These are phyloP conservation scores for Himalopsyche tibetana DNA, from an alignment of 2,888 invertebrate genomes.

Conservation along the genomic window DNA sequence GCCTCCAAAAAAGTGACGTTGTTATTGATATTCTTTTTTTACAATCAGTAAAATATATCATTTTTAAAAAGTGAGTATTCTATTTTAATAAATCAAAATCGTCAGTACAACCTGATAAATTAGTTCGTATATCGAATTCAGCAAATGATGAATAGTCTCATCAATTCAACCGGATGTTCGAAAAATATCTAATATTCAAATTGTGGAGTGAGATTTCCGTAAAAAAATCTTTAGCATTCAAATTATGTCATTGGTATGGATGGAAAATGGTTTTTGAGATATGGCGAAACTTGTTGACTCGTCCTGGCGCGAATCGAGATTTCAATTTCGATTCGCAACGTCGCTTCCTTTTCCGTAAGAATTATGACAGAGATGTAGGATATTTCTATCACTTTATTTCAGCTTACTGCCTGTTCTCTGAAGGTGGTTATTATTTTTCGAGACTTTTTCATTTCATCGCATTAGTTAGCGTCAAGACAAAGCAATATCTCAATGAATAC, in stretches of 20 bases:
- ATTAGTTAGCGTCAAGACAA: slow-evolving; percentile 52
- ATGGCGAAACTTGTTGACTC: slow-evolving; percentile 61
- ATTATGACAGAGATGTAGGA: slow-evolving; percentile 51
- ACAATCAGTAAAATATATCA: no score
- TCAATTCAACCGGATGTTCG: slow-evolving; percentile 58
- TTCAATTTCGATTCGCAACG: slow-evolving; percentile 63
- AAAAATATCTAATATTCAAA: slow-evolving; percentile 52
- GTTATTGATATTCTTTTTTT: no score
- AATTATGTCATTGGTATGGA: slow-evolving; percentile 55
- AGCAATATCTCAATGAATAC: neutral
- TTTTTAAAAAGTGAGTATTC: neutral
- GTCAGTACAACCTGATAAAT: neutral
- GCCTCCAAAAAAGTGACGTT: no score
- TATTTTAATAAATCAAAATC: neutral
- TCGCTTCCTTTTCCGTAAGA: slow-evolving; percentile 52
- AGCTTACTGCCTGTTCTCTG: slow-evolving; percentile 23
- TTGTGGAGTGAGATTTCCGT: slow-evolving; percentile 45
- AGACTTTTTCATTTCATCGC: slow-evolving; percentile 26
- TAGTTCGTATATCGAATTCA: slow-evolving; percentile 37
- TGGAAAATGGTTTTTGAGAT: slow-evolving; percentile 51
- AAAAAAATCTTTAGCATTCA: slow-evolving; percentile 53
- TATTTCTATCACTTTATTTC: slow-evolving; percentile 38
- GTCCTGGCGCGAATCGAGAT: slow-evolving; percentile 53
- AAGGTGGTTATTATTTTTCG: slow-evolving; percentile 54
- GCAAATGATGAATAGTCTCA: slow-evolving; percentile 59